These are phyloP conservation scores for Nyctalus aviator DNA, from an alignment of 2,797 vertebrate genomes.

Conservation along the genomic window DNA sequence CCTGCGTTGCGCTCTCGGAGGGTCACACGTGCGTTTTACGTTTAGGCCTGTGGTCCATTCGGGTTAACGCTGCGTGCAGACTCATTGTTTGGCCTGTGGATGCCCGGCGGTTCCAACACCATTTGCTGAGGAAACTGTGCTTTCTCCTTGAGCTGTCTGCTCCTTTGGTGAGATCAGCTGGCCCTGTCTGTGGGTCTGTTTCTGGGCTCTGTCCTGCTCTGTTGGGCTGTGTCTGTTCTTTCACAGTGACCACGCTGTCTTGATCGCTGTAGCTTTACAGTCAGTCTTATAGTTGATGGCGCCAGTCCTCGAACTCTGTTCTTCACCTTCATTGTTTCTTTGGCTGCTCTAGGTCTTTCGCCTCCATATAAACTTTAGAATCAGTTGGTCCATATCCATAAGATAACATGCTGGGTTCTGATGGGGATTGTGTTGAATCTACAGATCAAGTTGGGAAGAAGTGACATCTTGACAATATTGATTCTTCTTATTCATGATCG, in stretches of 20 bases:
- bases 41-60: accelerated
- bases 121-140: not conserved
- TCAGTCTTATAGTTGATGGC: not conserved
- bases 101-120: not conserved
- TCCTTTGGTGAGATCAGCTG: not conserved
- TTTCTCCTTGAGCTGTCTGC: not conserved
- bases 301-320: not conserved
- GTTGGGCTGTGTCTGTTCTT: not conserved
- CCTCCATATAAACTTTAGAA: not conserved
- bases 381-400: not conserved
- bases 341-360: no score
- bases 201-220: not conserved
- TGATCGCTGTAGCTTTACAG: not conserved
- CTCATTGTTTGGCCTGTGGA: accelerated
- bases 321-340: no score
- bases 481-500: not conserved
- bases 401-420: not conserved
- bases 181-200: not conserved
- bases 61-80: not conserved
- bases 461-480: not conserved
- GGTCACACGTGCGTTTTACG: accelerated
- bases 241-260: not conserved
- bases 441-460: not conserved
- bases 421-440: no score
- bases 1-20: not conserved